Evolutionary conservation across 2,888 invertebrate species (phyloP), one percentile per base, ranked within the genome.

Genomic region (Allophyes oxyacanthae): DNA sequence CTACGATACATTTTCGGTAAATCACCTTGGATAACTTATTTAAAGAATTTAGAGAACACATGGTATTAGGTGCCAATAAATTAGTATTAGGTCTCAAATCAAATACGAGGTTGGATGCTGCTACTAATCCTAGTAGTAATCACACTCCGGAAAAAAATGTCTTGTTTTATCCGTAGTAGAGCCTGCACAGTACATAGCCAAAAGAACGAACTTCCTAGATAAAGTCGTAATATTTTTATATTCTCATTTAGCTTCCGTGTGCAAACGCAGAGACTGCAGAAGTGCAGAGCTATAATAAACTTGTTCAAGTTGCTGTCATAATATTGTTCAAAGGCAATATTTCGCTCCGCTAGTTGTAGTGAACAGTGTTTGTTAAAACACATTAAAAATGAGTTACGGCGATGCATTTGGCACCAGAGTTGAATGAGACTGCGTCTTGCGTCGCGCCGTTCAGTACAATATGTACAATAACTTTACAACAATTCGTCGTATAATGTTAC

Each of bases 401-500:
- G 69, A 72, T 83, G 84, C 81, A 85, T 85, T 88, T 89, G 88
- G 89, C 89, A 88, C 75, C 62, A 20, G 72, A 72, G 66, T 72
- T 76, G 77, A 73, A 79, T 72, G 72, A 72, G 70, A 64, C 58
- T 74, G 64, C 78, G 79, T 69, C 70, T 67, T 53, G 65, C 69
- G 80, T 64, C 72, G 71, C 71, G 58, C 79, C 76, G 77, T 60
- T 61, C 54, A 20, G 20, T 20, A 20, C 20, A 20, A 20, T 20
- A n/a, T n/a, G n/a, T n/a, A 4, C 20, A 64, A 62, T 53, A 45
- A 67, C 64, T 69, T 70, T 62, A 33, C 51, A 66, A 75, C 44
- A 34, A 32, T 49, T 38, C 41, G 69, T 69, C 33, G 54, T 54
- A 59, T 44, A 46, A 54, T 45, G 54, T 54, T 43, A 50, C 51